Evolutionary conservation across 2,797 vertebrate species (phyloP), one percentile per base, ranked within the genome.

Genomic region (Paramormyrops hopkinsi): DNA sequence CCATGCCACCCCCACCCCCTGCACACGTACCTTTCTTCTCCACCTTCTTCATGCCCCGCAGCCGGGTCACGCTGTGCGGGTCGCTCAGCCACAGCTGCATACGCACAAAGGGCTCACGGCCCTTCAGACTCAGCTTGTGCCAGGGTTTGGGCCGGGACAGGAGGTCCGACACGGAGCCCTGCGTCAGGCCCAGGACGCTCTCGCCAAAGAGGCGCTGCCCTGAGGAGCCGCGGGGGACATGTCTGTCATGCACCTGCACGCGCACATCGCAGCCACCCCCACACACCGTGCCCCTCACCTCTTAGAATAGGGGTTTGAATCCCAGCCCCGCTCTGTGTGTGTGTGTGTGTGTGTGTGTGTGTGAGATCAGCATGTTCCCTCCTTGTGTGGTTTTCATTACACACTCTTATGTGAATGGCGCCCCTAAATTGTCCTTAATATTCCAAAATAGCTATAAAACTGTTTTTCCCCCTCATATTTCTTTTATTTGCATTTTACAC

Each of bases 31-130:
- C 98, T 96, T 99, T 99, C 95, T 99, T 99, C 94, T 99, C 99
- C 95, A 99, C 96, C 92, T 99, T 99, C 95, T 99, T 99, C 98
- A 99, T 98, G 91, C 98, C 97, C 0, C 98, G 95, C 91, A 99
- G 95, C 93, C 98, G 99, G 92, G 99, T 97, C 22, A 99, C 97
- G 0, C 98, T 99, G 92, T 99, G 98, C 0, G 98, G 97, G 92
- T 99, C 99, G 0, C 96, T 99, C 92, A 99, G 97, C 99, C 99
- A 99, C 76, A 99, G 96, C 94, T 99, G 98, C 99, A 99, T 99
- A 17, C 99, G 98, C 84, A 99, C 98, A 12, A 99, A 99, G 0
- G 99, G 99, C 94, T 99, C 98, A 86, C 99, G 94, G 90, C 99
- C 99, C 93, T 99, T 99, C 89, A 99, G 96, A 94, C 99, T 99